A percentile compares a stretch with the other conserved stretches of the same genome.
Conservation (phyloP, 2,888 invertebrate genomes). For the Eristalis pertinax region DNA sequence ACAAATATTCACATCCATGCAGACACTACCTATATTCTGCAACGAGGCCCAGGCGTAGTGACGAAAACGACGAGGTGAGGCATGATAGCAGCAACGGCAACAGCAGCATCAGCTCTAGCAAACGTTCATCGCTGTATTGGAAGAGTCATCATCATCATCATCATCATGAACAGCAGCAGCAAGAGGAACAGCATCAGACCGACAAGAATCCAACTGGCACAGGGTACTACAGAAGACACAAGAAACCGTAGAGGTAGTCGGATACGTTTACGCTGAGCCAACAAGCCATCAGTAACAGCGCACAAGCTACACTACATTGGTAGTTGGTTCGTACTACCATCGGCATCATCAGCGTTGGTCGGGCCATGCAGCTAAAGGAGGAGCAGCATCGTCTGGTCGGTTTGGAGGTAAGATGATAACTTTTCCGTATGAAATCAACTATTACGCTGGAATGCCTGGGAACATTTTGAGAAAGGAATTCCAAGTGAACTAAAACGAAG, state of each 20-base stretch:
- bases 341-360: constrained; percentile 39
- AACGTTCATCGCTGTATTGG: constrained; percentile 8
- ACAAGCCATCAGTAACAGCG: constrained; percentile 59
- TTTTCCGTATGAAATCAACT: constrained; percentile 76
- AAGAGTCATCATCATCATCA: constrained; percentile 29
- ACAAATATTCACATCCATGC: constrained; percentile 46
- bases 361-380: constrained; percentile 12
- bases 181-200: constrained; percentile 51
- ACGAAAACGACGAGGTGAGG: constrained; percentile 16
- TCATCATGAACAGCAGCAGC: background rate
- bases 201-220: constrained; percentile 54
- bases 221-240: constrained; percentile 43
- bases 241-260: constrained; percentile 61
- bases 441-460: constrained; percentile 76
- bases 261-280: constrained; percentile 61
- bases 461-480: constrained; percentile 76
- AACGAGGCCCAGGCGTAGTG: constrained; percentile 5
- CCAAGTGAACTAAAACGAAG: constrained; percentile 64
- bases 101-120: background rate
- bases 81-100: constrained; percentile 50
- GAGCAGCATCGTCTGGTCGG: constrained; percentile 19
- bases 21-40: background rate
- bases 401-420: constrained; percentile 73
- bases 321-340: constrained; percentile 3
- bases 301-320: constrained; percentile 40